These are phyloP conservation scores for Wasmannia auropunctata DNA, from an alignment of 1,140 invertebrate genomes.

Conservation along the genomic window DNA sequence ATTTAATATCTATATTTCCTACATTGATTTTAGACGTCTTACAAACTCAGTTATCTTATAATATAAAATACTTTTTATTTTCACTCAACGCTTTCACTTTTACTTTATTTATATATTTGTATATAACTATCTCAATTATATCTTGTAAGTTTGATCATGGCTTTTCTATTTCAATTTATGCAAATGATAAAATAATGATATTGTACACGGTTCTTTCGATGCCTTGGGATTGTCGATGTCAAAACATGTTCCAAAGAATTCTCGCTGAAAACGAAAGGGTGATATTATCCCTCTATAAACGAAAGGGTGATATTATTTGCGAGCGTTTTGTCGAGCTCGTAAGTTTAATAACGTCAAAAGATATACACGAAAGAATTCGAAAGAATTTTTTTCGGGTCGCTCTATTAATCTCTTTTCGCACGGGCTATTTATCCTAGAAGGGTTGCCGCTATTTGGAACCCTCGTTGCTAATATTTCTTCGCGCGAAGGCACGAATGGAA, in stretches of 20 bases:
- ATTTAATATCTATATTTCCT: not conserved
- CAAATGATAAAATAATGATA: not conserved
- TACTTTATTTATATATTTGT: not conserved
- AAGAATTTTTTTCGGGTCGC: constrained; percentile 22
- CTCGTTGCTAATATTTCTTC: constrained; percentile 42
- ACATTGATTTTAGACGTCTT: not conserved
- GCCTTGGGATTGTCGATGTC: not conserved
- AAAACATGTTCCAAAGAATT: constrained; percentile 21
- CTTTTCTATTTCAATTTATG: not conserved
- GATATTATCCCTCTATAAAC: not conserved
- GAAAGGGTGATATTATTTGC: constrained; percentile 13
- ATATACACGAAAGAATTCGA: constrained; percentile 23
- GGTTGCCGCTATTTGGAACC: constrained; percentile 9
- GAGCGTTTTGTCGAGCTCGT: constrained; percentile 7
- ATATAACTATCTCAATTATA: not conserved
- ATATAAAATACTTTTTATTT: not conserved
- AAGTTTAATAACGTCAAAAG: constrained; percentile 23
- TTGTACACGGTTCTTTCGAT: not conserved
- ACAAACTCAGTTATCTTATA: not conserved
- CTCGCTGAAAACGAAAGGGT: not conserved
- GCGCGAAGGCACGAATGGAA: constrained; percentile 17
- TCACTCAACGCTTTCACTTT: not conserved
- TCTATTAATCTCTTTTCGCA: constrained; percentile 49
- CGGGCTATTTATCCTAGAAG: constrained; percentile 20
- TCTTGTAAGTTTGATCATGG: not conserved